A percentile compares a stretch with the other conserved stretches of the same genome.
phyloP scores from a whole-genome alignment of 37 sponge, comb jelly and placozoan species.

The Theonella swinhoei region DNA sequence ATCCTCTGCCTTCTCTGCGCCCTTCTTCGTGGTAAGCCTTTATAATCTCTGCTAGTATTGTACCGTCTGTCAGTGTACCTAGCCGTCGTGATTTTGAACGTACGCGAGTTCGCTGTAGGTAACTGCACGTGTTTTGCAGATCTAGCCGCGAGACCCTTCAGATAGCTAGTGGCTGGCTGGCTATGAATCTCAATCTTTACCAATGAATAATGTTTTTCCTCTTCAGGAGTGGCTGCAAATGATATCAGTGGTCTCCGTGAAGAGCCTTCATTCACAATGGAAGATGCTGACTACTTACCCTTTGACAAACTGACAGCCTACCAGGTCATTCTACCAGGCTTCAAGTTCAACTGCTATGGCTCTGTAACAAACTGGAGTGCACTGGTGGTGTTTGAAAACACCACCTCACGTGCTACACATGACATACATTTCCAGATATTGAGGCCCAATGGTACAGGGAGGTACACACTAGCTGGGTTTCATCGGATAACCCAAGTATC shows the following conservation, averaged over 20 bases:
- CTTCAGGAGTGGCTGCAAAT: background rate
- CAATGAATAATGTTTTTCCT: background rate
- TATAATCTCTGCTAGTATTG: too few relatives aligned
- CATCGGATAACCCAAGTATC: too few relatives aligned
- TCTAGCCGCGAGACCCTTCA: too few relatives aligned
- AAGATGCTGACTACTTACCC: background rate
- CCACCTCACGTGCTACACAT: background rate
- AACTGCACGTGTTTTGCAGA: too few relatives aligned
- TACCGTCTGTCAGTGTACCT: too few relatives aligned
- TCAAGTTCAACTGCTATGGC: constrained; percentile 49
- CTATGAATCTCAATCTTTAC: background rate
- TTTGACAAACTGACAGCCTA: background rate
- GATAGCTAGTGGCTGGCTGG: too few relatives aligned
- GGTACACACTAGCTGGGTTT: background rate
- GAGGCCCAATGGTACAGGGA: constrained; percentile 24
- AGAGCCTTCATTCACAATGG: background rate
- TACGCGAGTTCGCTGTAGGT: too few relatives aligned
- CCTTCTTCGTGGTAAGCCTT: too few relatives aligned
- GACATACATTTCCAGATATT: constrained; percentile 27
- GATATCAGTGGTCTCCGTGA: background rate
- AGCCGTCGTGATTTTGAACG: too few relatives aligned
- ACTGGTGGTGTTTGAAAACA: background rate
- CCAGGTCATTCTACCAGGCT: constrained; percentile 31
- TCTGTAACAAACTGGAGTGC: constrained; percentile 44
- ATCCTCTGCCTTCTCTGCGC: too few relatives aligned